Evolutionary conservation across 2,888 invertebrate genomes (phyloP), one percentile per base, ranked within the genome.

Genomic region (Clivina fossor): DNA sequence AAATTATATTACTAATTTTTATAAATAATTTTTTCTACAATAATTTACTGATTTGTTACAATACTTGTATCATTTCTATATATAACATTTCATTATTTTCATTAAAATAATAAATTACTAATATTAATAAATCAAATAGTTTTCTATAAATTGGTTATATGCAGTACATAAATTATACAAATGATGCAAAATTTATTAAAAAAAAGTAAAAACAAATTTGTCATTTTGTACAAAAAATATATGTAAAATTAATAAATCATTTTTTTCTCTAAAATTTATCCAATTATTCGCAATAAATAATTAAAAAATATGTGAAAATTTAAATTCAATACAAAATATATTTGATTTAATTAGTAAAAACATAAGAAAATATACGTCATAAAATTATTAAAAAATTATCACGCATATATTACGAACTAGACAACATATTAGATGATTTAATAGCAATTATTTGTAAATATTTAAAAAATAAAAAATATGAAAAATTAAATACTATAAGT

Each of bases 341-440:
- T n/a, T n/a, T n/a, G n/a, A n/a, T n/a, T n/a, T n/a, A n/a, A n/a
- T n/a, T n/a, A n/a, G n/a, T n/a, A n/a, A n/a, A n/a, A n/a, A 24
- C 9, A 24, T 4, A 24, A 24, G 9, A 24, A 9, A 24, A 24
- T 24, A 24, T 24, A 7, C 26, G 26, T 24, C 26, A 24, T 24
- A 24, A 24, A 4, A 9, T 24, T n/a, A 16, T n/a, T 33, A 41
- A 41, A 11, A 41, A 2, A 2, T 13, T 41, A 47, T 22, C 47
- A 47, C 47, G 35, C 35, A 47, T 30, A 32, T 50, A 50, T 50
- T 19, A 50, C 40, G 40, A 50, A 41, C 40, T 15, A 33, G 40
- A 50, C 40, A 50, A 50, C 41, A 50, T 11, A 16, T n/a, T 38
- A 19, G 18, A 8, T 50, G 50, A 50, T 38, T 40, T 28, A 40